Conservation (phyloP, 1,140 invertebrate genomes). For the Popillia japonica region DNA sequence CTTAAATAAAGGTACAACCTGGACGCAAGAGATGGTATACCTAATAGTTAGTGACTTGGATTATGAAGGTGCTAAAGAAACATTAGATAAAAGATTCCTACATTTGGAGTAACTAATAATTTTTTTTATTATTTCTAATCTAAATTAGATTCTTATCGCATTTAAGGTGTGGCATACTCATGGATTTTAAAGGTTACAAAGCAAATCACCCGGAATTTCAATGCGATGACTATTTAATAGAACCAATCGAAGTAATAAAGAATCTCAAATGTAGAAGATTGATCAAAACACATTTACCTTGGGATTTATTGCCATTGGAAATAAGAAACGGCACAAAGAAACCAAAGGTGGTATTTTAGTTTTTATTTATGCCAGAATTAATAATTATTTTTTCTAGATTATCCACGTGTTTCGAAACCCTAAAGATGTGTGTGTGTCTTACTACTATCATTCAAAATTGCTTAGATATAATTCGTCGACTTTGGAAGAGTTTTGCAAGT, state of each 20-base stretch:
- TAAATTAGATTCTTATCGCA: not conserved
- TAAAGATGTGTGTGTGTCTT: slow-evolving; percentile 93
- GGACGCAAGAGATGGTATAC: slow-evolving; percentile 90
- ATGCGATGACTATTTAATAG: not conserved
- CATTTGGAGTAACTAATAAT: slow-evolving; percentile 55
- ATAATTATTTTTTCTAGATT: slow-evolving; percentile 69
- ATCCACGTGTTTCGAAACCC: slow-evolving; percentile 92
- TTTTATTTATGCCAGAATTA: too few species aligned
- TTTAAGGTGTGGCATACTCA: not conserved
- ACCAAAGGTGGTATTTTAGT: slow-evolving; percentile 63
- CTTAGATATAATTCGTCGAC: slow-evolving; percentile 67
- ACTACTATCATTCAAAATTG: slow-evolving; percentile 86
- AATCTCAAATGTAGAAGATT: not conserved
- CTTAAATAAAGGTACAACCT: slow-evolving; percentile 89
- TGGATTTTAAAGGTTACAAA: slow-evolving; percentile 19
- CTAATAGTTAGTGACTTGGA: slow-evolving; percentile 81
- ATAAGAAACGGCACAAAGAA: slow-evolving; percentile 63
- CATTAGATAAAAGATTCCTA: slow-evolving; percentile 66
- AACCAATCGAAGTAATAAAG: not conserved
- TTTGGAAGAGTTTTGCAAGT: slow-evolving; percentile 82
- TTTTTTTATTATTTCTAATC: too few species aligned
- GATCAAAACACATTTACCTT: slow-evolving; percentile 78
- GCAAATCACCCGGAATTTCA: not conserved
- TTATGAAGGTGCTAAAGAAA: slow-evolving; percentile 73
- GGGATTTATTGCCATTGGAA: slow-evolving; percentile 69